Evolutionary conservation across 2,113 vertebrate genomes (phyloP).

Genomic region (Gobio gobio): DNA sequence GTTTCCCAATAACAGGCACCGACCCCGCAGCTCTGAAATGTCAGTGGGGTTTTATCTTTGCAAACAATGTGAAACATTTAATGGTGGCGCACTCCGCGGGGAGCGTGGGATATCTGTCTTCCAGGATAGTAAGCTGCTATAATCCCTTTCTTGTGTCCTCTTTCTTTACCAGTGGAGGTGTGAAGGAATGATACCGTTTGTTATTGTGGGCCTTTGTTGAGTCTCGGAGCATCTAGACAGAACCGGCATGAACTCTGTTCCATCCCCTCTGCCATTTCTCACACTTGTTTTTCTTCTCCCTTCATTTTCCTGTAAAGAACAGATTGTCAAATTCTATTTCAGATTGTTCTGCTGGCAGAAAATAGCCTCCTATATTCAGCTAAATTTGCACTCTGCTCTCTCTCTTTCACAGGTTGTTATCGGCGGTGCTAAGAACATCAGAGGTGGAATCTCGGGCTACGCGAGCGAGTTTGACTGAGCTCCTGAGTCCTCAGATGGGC

Average conservation of each 20-base stretch:
- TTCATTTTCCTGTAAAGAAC: background rate
- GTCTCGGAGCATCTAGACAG: slow-evolving; percentile 16
- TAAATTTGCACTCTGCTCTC: background rate
- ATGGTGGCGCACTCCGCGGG: slow-evolving; percentile 25
- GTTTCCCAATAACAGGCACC: slow-evolving; percentile 62
- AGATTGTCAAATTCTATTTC: background rate
- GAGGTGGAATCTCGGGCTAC: slow-evolving; percentile 97
- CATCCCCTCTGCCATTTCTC: background rate
- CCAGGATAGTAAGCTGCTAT: slow-evolving; percentile 58
- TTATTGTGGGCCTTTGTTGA: slow-evolving; percentile 34
- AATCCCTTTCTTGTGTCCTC: slow-evolving; percentile 61
- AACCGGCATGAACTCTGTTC: slow-evolving; percentile 16
- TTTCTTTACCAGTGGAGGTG: slow-evolving; percentile 44
- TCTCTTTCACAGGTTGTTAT: slow-evolving; percentile 83
- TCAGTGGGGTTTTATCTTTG: slow-evolving; percentile 74
- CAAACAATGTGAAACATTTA: slow-evolving; percentile 70
- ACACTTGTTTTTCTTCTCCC: background rate
- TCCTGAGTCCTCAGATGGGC: slow-evolving; percentile 98
- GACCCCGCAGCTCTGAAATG: slow-evolving; percentile 64
- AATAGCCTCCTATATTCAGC: background rate
- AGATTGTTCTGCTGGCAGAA: background rate
- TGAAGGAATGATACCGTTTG: slow-evolving; percentile 39
- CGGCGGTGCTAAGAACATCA: slow-evolving; percentile 92
- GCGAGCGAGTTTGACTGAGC: slow-evolving; percentile 89
- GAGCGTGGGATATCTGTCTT: slow-evolving; percentile 23